Conservation (phyloP, 2,797 vertebrate genomes). For the Myiotriccus ornatus region DNA sequence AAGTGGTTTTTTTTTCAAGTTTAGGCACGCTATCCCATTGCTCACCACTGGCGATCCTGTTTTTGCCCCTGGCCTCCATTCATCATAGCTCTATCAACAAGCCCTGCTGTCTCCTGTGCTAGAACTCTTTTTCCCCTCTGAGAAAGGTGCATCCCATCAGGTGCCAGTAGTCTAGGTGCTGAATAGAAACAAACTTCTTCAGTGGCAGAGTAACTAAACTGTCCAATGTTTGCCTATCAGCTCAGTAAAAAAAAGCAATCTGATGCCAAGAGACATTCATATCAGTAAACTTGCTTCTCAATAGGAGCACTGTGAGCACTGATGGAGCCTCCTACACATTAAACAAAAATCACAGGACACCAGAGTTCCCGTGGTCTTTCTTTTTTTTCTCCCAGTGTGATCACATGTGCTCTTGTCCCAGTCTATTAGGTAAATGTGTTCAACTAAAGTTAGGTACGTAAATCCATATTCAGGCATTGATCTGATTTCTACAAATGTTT, state of each 20-base stretch:
- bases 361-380: neutral
- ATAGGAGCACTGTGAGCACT: neutral
- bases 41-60: neutral
- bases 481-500: neutral
- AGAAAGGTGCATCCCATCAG: neutral
- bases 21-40: neutral
- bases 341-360: neutral
- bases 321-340: neutral
- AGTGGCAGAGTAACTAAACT: neutral
- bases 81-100: neutral
- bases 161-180: neutral
- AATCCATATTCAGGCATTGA: neutral
- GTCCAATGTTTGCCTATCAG: neutral
- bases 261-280: neutral
- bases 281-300: neutral
- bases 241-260: neutral
- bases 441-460: neutral
- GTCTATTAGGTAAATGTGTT: neutral
- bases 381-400: neutral
- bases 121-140: neutral
- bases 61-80: neutral
- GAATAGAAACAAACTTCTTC: neutral
- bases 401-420: accelerated
- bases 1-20: neutral
- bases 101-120: neutral